Evolutionary conservation across 2,113 vertebrate species (phyloP), one percentile per base, ranked within the genome.

Genomic region (Alouatta palliata): DNA sequence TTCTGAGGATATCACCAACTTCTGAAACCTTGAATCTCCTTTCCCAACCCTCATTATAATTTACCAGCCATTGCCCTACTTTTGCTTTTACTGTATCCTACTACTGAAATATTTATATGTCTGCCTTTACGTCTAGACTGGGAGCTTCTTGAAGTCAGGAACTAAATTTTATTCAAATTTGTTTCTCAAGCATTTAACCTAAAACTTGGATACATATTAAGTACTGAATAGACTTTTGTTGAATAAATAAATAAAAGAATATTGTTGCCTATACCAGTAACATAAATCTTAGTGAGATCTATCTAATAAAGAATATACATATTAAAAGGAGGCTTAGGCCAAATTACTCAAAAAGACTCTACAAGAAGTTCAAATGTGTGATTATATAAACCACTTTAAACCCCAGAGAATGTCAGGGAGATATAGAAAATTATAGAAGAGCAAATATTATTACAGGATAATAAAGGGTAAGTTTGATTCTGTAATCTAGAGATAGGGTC

Each of bases 171-270:
- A 86, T 84, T 95, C 35, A 58, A 61, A 19, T 2, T 83, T 85
- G 21, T 87, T 96, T 96, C 58, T 76, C 56, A 76, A 81, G 13
- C 12, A 66, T 95, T 90, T 90, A 87, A 79, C 40, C 58, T 75
- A 92, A 97, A 96, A 54, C 21, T 83, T 68, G 61, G 11, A 80
- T 20, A 47, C 8, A 13, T 61, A 76, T 19, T n/a, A 52, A 61
- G 11, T 52, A 90, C 17, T 66, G 64, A 80, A 43, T 30, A 94
- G 68, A 77, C 16, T 82, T 76, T 56, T 70, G 27, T 89, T 77
- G 27, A 83, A 94, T 81, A 23, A 88, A 82, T 83, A 95, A 45
- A 94, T 95, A 71, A 45, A 87, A 76, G 32, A 84, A 56, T 66
- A 17, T 54, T 73, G 71, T 75, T 83, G 14, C 35, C 27, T 90